Base-by-base conservation (phyloP, 2,888 invertebrate genomes). In the Eristalinus sepulchralis region DNA sequence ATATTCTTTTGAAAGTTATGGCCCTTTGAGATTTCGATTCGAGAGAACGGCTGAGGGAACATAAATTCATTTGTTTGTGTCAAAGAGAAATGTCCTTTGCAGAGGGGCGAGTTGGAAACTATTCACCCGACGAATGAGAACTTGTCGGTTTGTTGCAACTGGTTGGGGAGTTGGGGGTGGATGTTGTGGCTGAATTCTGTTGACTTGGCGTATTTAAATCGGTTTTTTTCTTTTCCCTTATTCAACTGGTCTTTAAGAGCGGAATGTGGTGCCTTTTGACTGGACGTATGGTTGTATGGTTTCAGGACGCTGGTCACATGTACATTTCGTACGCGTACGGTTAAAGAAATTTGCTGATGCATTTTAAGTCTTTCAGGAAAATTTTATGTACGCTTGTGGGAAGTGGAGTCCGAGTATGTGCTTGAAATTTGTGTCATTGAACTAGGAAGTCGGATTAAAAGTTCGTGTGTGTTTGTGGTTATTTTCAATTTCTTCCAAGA, bases 1-100 rank as follows among this genome's bases (percentile, higher is more conserved):
- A 13, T 24, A 31, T 71, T 68, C 72, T 47, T 73, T 73, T 13
- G 47, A 47, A 68, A 57, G 13, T 68, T 34, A 68, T 57, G 57
- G 34, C 33, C 34, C 33, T 57, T 68, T 55, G 57, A 17, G 27
- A 70, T n/a, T 47, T 68, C 8, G n/a, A 47, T 55, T 70, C 24
- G 13, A n/a, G 33, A 33, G 24, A 10, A 11, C 8, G 36, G 24
- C 24, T 57, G 59, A 36, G 5, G 2, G 17, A 31, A 31, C 60
- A 20, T 59, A 31, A 60, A 60, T 60, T 71, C 60, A 31, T 31
- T 59, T 71, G 60, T 47, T 31, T 31, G 17, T 36, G 47, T 36
- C 36, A 36, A 70, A 39, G 59, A 27, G 36, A 36, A n/a, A 34
- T 27, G n/a, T 53, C 1, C 22, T 47, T 24, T 24, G 10, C 5